Base-by-base conservation (phyloP, 1,140 invertebrate species). In the Monochamus saltuarius region DNA sequence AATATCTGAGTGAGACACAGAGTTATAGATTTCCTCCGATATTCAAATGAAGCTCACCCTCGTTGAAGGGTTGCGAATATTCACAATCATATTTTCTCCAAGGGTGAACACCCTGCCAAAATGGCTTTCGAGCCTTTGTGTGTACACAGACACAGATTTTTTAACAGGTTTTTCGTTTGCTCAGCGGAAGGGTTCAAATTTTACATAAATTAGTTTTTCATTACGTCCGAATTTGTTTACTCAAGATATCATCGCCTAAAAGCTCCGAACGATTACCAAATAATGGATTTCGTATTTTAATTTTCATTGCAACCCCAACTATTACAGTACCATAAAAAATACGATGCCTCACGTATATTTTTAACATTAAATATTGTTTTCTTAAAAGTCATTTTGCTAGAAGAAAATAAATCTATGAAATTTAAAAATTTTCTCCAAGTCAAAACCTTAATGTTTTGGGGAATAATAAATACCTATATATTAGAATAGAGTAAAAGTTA, bases 31-130 rank as follows among this genome's bases (percentile, higher is more conserved):
- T 56, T 56, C 34, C 53, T 56, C 66, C 66, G 64, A 68, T 68
- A 68, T 68, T 68, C 66, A 68, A 68, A 68, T 68, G 59, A 68
- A 54, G 56, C 58, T 61, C 61, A 61, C 61, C 64, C 58, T 65
- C 61, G 66, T 61, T 66, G 66, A 68, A 68, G 66, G 66, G 66
- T 68, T 68, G 64, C 61, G 64, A 68, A 68, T 61, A 68, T 68
- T 66, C 64, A 66, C 64, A 68, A 68, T 68, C 66, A 64, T 66
- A 68, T 68, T 68, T 68, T 68, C 66, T 68, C 66, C 66, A 68
- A 68, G 66, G 64, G 66, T 66, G 66, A 66, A 68, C 66, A 68
- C 64, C 66, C 66, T 53, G 54, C 50, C 59, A 61, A 63, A 62
- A 62, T 56, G 43, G 50, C 55, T 56, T 56, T 56, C 53, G 53